Evolutionary conservation across 2,888 invertebrate species (phyloP).

Genomic region (Azorinus chamasolen): DNA sequence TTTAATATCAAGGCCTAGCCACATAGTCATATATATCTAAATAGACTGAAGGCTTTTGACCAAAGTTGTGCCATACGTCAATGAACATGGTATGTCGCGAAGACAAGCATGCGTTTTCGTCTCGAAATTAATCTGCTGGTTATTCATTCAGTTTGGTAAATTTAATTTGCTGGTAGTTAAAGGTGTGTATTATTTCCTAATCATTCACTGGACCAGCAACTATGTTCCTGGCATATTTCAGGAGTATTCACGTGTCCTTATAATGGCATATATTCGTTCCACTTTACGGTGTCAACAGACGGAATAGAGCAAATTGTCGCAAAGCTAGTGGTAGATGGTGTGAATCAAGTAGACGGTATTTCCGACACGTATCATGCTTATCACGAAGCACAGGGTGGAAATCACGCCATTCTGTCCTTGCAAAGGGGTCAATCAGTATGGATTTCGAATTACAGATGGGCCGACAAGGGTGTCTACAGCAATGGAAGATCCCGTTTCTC

Average conservation of each 20-base stretch:
- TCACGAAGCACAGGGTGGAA: constrained; percentile 23
- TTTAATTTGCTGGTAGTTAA: too few relatives aligned
- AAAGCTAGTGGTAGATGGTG: constrained; percentile 14
- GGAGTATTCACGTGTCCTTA: constrained; percentile 19
- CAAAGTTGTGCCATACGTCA: too few relatives aligned
- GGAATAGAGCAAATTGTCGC: constrained; percentile 10
- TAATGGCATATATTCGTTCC: constrained; percentile 17
- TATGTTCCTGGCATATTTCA: too few relatives aligned
- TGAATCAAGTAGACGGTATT: constrained; percentile 15
- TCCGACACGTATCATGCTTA: constrained; percentile 7
- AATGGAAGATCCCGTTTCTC: constrained; percentile 9
- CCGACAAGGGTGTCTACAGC: background rate
- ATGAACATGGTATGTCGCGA: too few relatives aligned
- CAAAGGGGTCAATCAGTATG: constrained; percentile 12
- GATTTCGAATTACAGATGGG: constrained; percentile 9
- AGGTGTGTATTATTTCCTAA: too few relatives aligned
- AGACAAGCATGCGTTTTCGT: too few relatives aligned
- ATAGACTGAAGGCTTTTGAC: too few relatives aligned
- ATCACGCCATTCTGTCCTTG: constrained; percentile 1
- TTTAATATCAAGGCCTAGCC: too few relatives aligned
- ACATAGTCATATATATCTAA: too few relatives aligned
- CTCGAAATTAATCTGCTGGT: too few relatives aligned
- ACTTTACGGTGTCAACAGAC: constrained; percentile 10
- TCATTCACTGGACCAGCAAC: too few relatives aligned
- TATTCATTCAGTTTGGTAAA: too few relatives aligned